These are phyloP conservation scores for Arenaria interpres DNA, from an alignment of 2,113 vertebrate species.

Conservation along the genomic window DNA sequence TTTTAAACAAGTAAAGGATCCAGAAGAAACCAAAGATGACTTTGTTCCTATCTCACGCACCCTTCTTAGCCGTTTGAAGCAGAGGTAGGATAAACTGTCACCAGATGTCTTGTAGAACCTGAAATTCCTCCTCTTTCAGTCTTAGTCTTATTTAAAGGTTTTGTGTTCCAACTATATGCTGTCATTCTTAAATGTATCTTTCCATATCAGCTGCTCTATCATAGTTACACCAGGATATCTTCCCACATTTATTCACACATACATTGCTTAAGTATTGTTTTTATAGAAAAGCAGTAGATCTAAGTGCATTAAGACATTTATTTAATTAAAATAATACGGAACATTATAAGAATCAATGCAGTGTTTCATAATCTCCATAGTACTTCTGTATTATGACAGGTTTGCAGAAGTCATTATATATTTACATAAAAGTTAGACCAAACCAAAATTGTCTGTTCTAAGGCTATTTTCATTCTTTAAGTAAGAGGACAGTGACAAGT, in stretches of 20 bases:
- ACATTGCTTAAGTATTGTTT: neutral
- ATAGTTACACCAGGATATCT: neutral
- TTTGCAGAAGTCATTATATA: neutral
- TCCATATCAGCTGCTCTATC: neutral
- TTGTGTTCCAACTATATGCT: neutral
- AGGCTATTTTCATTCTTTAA: neutral
- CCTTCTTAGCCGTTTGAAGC: neutral
- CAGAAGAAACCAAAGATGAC: neutral
- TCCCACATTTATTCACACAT: neutral
- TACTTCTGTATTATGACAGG: neutral
- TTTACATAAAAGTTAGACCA: neutral
- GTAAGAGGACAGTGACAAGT: neutral
- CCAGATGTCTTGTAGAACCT: neutral
- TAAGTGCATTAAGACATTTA: neutral
- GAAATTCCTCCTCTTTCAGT: neutral
- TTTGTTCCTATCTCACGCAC: neutral
- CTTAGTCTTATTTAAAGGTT: neutral
- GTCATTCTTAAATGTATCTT: neutral
- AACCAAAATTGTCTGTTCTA: neutral
- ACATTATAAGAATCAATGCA: neutral
- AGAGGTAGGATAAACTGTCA: neutral
- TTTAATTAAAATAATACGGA: neutral
- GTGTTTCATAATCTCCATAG: neutral
- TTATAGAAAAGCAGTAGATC: neutral
- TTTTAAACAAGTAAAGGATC: neutral